Percentiles rank a stretch among this genome's conserved stretches.
phyloP scores from a whole-genome alignment of 2,113 vertebrate genomes.

The Propithecus coquereli region DNA sequence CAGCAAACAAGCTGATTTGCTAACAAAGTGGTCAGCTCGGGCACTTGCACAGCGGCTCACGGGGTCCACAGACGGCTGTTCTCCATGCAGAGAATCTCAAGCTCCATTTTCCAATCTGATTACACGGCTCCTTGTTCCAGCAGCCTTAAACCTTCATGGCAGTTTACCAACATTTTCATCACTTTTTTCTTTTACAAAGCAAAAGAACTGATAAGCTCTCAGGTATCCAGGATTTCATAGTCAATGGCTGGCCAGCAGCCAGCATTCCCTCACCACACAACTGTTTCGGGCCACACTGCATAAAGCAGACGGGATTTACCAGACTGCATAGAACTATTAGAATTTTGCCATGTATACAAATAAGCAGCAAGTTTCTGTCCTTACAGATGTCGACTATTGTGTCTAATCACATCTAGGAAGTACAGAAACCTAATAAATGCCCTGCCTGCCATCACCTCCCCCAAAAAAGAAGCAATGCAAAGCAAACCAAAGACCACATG shows the following conservation, averaged over 20 bases:
- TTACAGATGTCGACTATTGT: conserved; percentile 70
- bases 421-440: conserved; percentile 41
- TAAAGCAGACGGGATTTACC: conserved; percentile 86
- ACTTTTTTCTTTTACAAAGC: conserved; percentile 89
- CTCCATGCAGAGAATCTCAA: conserved; percentile 83
- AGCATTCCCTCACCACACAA: conserved; percentile 86
- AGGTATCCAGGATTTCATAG: conserved; percentile 90
- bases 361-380: conserved; percentile 78
- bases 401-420: conserved; percentile 73
- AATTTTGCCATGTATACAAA: conserved; percentile 81
- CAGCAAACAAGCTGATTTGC: conserved; percentile 85
- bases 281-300: conserved; percentile 83
- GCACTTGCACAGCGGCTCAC: conserved; percentile 83
- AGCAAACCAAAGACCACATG: conserved; percentile 67
- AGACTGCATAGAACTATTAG: conserved; percentile 82
- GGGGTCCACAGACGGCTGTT: conserved; percentile 84
- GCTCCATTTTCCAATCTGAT: conserved; percentile 89
- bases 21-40: conserved; percentile 86
- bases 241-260: conserved; percentile 91
- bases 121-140: conserved; percentile 88
- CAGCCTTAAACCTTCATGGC: conserved; percentile 92
- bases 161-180: conserved; percentile 89
- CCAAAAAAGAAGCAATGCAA: background rate
- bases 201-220: conserved; percentile 92
- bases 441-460: background rate